Base-by-base conservation (phyloP, 2,888 invertebrate genomes). In the Hydropsyche betteni region DNA sequence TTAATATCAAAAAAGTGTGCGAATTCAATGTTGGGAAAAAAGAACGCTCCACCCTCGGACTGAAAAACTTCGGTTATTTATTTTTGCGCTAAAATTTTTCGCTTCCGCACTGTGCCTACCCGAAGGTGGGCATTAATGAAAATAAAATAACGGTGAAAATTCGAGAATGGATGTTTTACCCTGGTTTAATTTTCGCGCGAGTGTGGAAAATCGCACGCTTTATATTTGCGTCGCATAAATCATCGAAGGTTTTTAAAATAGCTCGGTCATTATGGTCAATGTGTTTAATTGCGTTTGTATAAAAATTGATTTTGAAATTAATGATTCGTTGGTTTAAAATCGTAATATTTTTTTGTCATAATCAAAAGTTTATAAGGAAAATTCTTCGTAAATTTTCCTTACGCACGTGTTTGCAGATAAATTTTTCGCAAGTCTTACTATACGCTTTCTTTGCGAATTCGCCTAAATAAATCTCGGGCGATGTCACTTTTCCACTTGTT, bases 21-120 rank as follows among this genome's bases (percentile, higher is more conserved):
- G 44, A 44, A 44, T 44, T 44, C 44, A 16, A 55, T 61, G 24
- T 24, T 24, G 73, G 73, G 64, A 68, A 64, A 73, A 73, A 73
- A 33, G 61, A 55, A 55, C 58, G 14, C 16, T 24, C 10, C 44
- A 10, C 74, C 64, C 64, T 74, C 74, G 44, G 7, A 10, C 44
- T 50, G 38, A 61, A 36, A 50, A 68, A 74, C 33, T 61, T 70
- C 33, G 74, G 74, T 74, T 76, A 76, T 76, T 76, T 76, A 76
- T 76, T 76, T 76, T 76, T 70, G 68, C 74, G 73, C 74, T 68
- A 69, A 76, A 76, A 76, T 76, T 76, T 76, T 76, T 76, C 76
- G 76, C 76, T 74, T 76, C 74, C 76, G 61, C 74, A 74, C 76
- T 58, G 24, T 24, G 24, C 24, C 24, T 24, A 24, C 24, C 24